Evolutionary conservation across 2,888 invertebrate species (phyloP).

Genomic region (Agrotis segetum): DNA sequence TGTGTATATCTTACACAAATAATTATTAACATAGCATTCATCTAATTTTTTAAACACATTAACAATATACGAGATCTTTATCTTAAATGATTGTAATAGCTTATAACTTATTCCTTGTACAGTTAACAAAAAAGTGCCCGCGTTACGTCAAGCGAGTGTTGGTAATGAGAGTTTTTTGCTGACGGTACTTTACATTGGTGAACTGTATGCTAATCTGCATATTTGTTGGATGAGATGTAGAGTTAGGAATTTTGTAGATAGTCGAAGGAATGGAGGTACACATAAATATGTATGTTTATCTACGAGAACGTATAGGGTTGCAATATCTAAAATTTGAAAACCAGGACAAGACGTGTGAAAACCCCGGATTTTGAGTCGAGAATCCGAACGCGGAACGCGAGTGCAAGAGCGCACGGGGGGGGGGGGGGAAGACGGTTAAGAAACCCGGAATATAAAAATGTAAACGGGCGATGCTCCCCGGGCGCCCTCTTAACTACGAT

Average conservation of each 20-base stretch:
- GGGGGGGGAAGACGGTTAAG: too few species aligned
- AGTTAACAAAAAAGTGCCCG: conserved; percentile 76
- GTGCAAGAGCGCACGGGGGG: too few species aligned
- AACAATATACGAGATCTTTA: conserved; percentile 82
- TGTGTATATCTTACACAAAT: conserved; percentile 4
- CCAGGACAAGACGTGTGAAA: too few species aligned
- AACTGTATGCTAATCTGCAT: conserved; percentile 69
- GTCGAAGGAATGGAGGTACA: too few species aligned
- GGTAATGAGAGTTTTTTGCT: conserved; percentile 75
- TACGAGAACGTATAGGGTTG: too few species aligned
- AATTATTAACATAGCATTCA: conserved; percentile 40
- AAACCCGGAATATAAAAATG: too few species aligned
- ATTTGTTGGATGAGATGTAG: conserved; percentile 60
- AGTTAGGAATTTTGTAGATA: conserved; percentile 16
- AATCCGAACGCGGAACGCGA: too few species aligned
- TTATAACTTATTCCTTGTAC: conserved; percentile 83
- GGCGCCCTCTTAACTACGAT: too few species aligned
- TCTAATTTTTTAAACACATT: conserved; percentile 69
- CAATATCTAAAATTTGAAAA: too few species aligned
- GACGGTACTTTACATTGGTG: conserved; percentile 66
- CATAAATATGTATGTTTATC: too few species aligned
- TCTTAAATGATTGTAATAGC: conserved; percentile 88
- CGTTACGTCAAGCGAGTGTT: conserved; percentile 60
- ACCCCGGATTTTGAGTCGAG: too few species aligned
- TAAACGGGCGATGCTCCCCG: too few species aligned